Percentiles rank a stretch among this genome's conserved stretches.
These are phyloP conservation scores for Masnerella sp. DNA, from an alignment of 2,888 invertebrate genomes.

Conservation along the genomic window DNA sequence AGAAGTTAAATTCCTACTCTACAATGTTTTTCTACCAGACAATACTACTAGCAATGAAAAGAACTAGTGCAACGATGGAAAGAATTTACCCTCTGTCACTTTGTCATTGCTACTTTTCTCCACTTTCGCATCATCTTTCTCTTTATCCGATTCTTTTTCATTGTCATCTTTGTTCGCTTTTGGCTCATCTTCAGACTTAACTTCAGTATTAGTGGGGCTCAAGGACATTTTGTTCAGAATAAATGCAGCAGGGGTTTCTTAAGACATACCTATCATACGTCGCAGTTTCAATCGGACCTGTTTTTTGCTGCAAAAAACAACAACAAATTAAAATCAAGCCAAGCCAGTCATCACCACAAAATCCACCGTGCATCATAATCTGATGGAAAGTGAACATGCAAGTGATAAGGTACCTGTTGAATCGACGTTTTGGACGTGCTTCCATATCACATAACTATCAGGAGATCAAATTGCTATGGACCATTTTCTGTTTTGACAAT, in stretches of 20 bases:
- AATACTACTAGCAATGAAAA: neutral
- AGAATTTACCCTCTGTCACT: constrained; percentile 7
- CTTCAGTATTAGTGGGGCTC: neutral
- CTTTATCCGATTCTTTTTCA: constrained; percentile 6
- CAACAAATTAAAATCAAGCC: neutral
- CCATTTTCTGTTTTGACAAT: no score
- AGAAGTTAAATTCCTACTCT: no score
- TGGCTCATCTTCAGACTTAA: neutral
- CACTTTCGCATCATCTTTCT: constrained; percentile 8
- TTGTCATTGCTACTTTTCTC: constrained; percentile 9
- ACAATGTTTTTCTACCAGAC: constrained; percentile 1
- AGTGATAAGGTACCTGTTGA: constrained; percentile 53
- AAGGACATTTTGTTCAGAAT: constrained; percentile 19
- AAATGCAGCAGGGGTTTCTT: no score
- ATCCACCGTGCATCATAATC: no score
- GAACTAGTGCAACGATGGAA: constrained; percentile 7
- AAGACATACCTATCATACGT: no score
- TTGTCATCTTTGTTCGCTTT: constrained; percentile 6
- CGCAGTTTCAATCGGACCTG: no score
- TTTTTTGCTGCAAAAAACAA: constrained; percentile 13
- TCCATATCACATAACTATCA: constrained; percentile 36
- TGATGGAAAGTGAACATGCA: constrained; percentile 32
- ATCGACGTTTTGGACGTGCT: constrained; percentile 32
- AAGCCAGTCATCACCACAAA: no score
- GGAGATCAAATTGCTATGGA: neutral